A percentile compares a stretch with the other conserved stretches of the same genome.
Evolutionary conservation across 1,140 invertebrate species (phyloP).

Genomic region (Thaumetopoea pityocampa): DNA sequence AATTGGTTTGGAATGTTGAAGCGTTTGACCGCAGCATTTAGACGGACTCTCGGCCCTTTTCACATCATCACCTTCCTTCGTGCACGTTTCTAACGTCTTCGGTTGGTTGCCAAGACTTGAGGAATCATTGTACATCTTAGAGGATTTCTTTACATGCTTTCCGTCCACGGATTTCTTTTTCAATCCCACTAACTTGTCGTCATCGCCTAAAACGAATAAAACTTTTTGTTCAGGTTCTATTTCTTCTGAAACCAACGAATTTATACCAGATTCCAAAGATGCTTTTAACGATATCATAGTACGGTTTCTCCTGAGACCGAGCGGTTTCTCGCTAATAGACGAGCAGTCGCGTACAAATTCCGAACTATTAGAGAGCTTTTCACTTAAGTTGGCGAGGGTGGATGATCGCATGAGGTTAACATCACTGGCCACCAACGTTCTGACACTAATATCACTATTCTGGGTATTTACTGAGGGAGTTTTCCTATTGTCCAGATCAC

Average conservation of each 20-base stretch:
- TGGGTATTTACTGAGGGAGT: slow-evolving; percentile 42
- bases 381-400: slow-evolving; percentile 50
- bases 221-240: slow-evolving; percentile 71
- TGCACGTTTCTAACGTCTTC: slow-evolving; percentile 23
- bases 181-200: slow-evolving; percentile 79
- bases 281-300: slow-evolving; percentile 44
- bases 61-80: slow-evolving; percentile 27
- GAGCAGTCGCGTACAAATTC: slow-evolving; percentile 25
- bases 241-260: slow-evolving; percentile 46
- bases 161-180: slow-evolving; percentile 71
- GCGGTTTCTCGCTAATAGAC: slow-evolving; percentile 13
- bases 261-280: slow-evolving; percentile 48
- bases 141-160: slow-evolving; percentile 55
- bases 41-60: slow-evolving; percentile 41
- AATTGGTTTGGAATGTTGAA: slow-evolving; percentile 77
- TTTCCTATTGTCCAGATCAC: slow-evolving; percentile 30
- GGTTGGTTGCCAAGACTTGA: slow-evolving; percentile 23
- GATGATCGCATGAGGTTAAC: slow-evolving; percentile 45
- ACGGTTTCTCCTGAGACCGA: slow-evolving; percentile 40
- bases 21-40: slow-evolving; percentile 65
- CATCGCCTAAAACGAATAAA: slow-evolving; percentile 86
- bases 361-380: slow-evolving; percentile 54
- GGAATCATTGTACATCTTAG: slow-evolving; percentile 42
- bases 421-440: slow-evolving; percentile 44
- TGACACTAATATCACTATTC: slow-evolving; percentile 45